A percentile compares a stretch with the other conserved stretches of the same genome.
Conservation (phyloP, 2,113 vertebrate genomes). For the Macrotis lagotis region DNA sequence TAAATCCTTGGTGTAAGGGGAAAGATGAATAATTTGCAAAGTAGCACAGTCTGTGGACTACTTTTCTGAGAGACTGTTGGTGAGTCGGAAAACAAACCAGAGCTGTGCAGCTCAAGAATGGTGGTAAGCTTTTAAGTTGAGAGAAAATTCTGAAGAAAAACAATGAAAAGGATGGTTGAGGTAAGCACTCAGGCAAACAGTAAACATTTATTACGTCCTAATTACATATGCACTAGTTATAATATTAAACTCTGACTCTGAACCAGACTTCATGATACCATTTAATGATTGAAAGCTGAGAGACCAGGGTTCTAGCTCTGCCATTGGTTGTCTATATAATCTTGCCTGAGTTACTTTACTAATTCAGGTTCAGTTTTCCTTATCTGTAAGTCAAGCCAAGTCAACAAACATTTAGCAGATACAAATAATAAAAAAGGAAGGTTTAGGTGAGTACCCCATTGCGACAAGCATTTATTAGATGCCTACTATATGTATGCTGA, state of each 20-base stretch:
- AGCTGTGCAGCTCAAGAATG: not conserved
- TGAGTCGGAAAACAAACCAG: not conserved
- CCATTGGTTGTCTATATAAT: not conserved
- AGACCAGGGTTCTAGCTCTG: not conserved
- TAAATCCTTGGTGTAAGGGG: not conserved
- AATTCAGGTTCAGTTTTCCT: not conserved
- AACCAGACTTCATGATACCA: not conserved
- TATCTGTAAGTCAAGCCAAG: not conserved
- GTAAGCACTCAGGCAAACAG: not conserved
- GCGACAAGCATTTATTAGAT: not conserved
- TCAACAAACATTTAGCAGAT: not conserved
- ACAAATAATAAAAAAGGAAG: not conserved
- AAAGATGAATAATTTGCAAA: slow-evolving; percentile 36
- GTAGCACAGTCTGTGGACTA: not conserved
- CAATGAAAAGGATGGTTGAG: not conserved
- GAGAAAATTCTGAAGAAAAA: not conserved
- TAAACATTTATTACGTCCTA: not conserved
- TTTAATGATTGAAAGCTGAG: not conserved
- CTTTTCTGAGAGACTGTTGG: not conserved
- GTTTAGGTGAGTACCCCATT: not conserved
- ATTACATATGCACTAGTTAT: not conserved
- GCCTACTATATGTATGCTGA: not conserved
- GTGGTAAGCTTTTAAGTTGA: not conserved
- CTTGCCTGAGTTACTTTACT: not conserved
- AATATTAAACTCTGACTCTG: not conserved